Evolutionary conservation across 2,888 invertebrate genomes (phyloP).

Genomic region (Lucinisca nassula): DNA sequence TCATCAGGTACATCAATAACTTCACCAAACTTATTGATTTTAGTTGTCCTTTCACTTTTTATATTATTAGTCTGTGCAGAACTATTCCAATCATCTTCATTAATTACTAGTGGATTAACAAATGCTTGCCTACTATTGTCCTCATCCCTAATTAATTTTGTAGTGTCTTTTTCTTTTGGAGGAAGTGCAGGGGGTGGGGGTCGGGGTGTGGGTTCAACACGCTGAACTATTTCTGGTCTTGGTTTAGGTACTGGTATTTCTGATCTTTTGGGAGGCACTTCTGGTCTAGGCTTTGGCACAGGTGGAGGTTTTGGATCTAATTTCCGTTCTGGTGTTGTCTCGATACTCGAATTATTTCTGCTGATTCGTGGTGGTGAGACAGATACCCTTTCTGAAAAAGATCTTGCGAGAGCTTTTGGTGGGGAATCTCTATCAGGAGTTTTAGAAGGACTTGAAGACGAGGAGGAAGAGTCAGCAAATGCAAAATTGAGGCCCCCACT

Average conservation of each 20-base stretch:
- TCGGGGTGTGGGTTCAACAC: slow-evolving; percentile 82
- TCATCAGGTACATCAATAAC: slow-evolving; percentile 63
- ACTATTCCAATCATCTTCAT: slow-evolving; percentile 63
- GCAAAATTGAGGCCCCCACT: slow-evolving; percentile 65
- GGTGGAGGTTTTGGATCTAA: slow-evolving; percentile 63
- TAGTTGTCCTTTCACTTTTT: slow-evolving; percentile 61
- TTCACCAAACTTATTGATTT: slow-evolving; percentile 41
- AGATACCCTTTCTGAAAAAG: slow-evolving; percentile 66
- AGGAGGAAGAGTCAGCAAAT: slow-evolving; percentile 48
- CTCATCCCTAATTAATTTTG: slow-evolving; percentile 55
- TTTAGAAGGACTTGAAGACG: slow-evolving; percentile 62
- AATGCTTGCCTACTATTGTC: slow-evolving; percentile 37
- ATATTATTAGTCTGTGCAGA: slow-evolving; percentile 43
- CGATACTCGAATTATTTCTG: slow-evolving; percentile 47
- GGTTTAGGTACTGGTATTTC: slow-evolving; percentile 77
- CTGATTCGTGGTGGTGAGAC: slow-evolving; percentile 61
- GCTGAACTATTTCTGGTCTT: slow-evolving; percentile 76
- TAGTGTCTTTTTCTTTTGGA: slow-evolving; percentile 50
- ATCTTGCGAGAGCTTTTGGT: slow-evolving; percentile 70
- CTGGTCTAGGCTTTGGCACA: slow-evolving; percentile 78
- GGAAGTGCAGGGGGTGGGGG: slow-evolving; percentile 75
- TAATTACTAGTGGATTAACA: slow-evolving; percentile 61
- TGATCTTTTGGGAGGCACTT: slow-evolving; percentile 68
- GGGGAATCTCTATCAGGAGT: slow-evolving; percentile 69
- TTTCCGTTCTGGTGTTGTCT: slow-evolving; percentile 46